Evolutionary conservation across 2,888 invertebrate species (phyloP), one percentile per base, ranked within the genome.

Genomic region (Allygus modestus): DNA sequence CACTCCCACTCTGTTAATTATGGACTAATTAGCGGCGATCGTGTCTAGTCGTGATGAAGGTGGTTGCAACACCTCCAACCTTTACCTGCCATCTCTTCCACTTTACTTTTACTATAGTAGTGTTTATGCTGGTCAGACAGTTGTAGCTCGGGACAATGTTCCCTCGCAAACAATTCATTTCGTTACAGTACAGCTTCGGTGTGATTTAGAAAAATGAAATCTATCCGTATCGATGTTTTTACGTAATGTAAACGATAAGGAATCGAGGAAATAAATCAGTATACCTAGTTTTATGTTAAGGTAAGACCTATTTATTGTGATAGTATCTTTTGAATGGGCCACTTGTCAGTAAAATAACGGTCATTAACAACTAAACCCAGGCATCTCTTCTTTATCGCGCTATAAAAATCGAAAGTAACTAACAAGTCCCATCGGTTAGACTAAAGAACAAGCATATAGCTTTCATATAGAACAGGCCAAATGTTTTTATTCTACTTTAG

Each of bases 11-110:
- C 46, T 7, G 77, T 51, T 77, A 77, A 77, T 77, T 77, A 46
- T 77, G 51, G 77, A 77, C 73, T 77, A 77, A 77, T 77, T 77
- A 77, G 43, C 26, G 28, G 28, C 31, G 65, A n/a, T 65, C 65
- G 65, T 28, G 65, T 71, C 41, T n/a, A 2, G 33, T 37, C 71
- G 71, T 71, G 71, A 71, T 71, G 71, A 71, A 41, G 71, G n/a
- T 71, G 41, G 71, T 71, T 71, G 41, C 71, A 71, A 71, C 71
- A 71, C 41, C 71, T 37, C 12, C 37, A 41, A 71, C 71, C 71
- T 71, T 71, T 71, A 71, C 71, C 71, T 71, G 71, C 20, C 71
- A 41, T 20, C 37, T 71, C 71, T 9, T 1, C 23, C 65, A 28
- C 41, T 71, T 7, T 37, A 71, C 71, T 71, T 71, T 71, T 71